A percentile compares a stretch with the other conserved stretches of the same genome.
Evolutionary conservation across 2,888 invertebrate genomes (phyloP).

Genomic region (Cataglyphis rosenhaueri): DNA sequence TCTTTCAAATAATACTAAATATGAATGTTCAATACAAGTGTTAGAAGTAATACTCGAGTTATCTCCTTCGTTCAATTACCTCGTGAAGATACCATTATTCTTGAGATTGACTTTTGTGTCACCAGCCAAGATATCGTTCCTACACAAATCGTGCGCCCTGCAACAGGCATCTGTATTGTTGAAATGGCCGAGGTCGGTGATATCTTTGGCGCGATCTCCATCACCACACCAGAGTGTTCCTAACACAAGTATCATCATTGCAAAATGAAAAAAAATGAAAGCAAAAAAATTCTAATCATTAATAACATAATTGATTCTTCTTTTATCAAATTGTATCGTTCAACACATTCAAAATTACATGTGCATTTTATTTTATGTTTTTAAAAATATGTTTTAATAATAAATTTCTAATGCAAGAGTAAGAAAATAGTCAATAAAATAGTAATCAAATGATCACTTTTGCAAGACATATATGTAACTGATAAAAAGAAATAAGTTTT

Average conservation of each 20-base stretch:
- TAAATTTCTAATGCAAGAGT: not conserved
- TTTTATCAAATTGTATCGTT: not conserved
- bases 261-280: not conserved
- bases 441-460: not conserved
- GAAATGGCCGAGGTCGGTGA: constrained; percentile 89
- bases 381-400: no score
- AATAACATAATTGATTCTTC: not conserved
- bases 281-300: not conserved
- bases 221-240: constrained; percentile 93
- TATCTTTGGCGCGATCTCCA: constrained; percentile 88
- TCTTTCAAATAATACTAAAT: not conserved
- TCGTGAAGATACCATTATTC: constrained; percentile 89
- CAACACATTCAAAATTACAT: not conserved
- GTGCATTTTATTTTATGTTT: not conserved
- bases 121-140: constrained; percentile 87
- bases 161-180: constrained; percentile 90
- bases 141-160: constrained; percentile 90
- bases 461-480: not conserved
- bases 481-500: not conserved
- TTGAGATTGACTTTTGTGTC: constrained; percentile 87
- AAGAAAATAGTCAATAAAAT: not conserved
- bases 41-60: not conserved
- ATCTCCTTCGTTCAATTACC: constrained; percentile 83
- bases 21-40: constrained; percentile 1
- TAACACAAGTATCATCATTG: constrained; percentile 71